Percentiles rank a stretch among this genome's conserved stretches.
Conservation (phyloP, 2,113 vertebrate genomes). For the Grus americana region DNA sequence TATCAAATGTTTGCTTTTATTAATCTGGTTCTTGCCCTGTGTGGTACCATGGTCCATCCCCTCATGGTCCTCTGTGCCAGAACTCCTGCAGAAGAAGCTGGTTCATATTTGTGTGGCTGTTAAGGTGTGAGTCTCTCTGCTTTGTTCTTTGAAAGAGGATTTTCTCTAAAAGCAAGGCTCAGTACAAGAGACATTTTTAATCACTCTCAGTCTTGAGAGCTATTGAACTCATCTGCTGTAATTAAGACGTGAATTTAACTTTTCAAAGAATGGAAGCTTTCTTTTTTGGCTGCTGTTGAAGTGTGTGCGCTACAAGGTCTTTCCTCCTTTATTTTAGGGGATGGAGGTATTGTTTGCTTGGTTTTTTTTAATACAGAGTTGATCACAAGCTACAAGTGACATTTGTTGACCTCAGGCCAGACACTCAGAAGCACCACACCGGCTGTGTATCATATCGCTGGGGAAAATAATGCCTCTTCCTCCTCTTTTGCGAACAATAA, state of each 20-base stretch:
- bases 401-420: background rate
- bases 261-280: background rate
- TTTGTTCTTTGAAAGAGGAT: background rate
- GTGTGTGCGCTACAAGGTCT: background rate
- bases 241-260: background rate
- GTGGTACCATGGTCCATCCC: accelerated
- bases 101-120: background rate
- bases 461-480: background rate
- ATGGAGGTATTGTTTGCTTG: background rate
- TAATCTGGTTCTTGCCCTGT: background rate
- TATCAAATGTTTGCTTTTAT: background rate
- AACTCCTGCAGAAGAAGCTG: background rate
- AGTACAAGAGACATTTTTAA: background rate
- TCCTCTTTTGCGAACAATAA: background rate
- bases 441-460: accelerated
- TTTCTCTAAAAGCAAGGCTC: background rate
- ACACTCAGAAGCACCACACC: background rate
- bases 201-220: background rate
- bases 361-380: background rate
- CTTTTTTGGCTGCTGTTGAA: background rate
- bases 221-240: background rate
- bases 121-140: background rate
- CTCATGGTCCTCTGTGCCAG: background rate
- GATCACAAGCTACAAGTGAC: background rate
- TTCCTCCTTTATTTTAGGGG: background rate